phyloP scores from a whole-genome alignment of 2,113 vertebrate genomes.

The Paramormyrops kingsleyae region DNA sequence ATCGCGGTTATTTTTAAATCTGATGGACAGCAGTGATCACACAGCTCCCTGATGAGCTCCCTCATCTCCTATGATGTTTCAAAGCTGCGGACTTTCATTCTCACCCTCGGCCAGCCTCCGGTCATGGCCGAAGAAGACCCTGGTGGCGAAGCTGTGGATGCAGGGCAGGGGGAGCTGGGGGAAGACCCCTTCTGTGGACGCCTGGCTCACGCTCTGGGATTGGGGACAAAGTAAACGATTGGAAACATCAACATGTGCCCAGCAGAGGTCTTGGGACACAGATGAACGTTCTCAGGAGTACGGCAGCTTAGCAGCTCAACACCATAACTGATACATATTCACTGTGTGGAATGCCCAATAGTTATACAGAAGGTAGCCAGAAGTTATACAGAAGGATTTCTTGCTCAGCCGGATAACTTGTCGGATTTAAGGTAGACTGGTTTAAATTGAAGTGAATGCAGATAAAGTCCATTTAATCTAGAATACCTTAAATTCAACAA shows the following conservation, averaged over 20 bases:
- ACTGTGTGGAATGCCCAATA: not conserved
- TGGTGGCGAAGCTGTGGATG: constrained; percentile 79
- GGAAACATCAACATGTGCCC: not conserved
- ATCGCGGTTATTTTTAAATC: not conserved
- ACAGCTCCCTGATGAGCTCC: not conserved
- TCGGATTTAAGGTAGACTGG: not conserved
- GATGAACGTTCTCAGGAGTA: not conserved
- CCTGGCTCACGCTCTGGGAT: constrained; percentile 30
- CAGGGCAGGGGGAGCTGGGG: constrained; percentile 89
- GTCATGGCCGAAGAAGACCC: constrained; percentile 93
- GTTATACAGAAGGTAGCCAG: not conserved
- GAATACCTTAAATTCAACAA: not conserved
- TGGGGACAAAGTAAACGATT: not conserved
- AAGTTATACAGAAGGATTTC: not conserved
- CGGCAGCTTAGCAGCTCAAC: not conserved
- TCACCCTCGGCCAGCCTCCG: constrained; percentile 86
- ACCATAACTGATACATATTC: not conserved
- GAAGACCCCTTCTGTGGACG: constrained; percentile 45
- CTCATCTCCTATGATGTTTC: not conserved
- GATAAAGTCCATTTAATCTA: not conserved
- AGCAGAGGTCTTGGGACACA: not conserved
- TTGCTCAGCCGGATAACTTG: not conserved
- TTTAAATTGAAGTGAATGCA: not conserved
- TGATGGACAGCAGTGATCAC: not conserved
- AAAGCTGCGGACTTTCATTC: not conserved